A percentile compares a stretch with the other conserved stretches of the same genome.
Evolutionary conservation across 2,797 vertebrate genomes (phyloP).

Genomic region (Acestrorhynchus altus): DNA sequence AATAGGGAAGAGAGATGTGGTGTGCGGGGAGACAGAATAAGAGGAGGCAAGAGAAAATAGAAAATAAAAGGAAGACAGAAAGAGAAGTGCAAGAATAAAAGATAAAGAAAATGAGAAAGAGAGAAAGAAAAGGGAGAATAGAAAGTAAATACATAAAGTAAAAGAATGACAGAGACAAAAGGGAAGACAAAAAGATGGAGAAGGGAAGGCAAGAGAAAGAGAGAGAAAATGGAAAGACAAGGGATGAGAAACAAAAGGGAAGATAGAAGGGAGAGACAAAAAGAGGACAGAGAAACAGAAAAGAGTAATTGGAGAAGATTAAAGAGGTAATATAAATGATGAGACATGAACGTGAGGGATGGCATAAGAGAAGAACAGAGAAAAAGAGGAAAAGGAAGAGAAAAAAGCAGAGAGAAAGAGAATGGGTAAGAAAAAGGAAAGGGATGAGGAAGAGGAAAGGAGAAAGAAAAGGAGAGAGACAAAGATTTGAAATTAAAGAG

Average conservation of each 20-base stretch:
- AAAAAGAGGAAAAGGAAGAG: neutral
- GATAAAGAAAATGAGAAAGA: neutral
- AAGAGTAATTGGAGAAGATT: neutral
- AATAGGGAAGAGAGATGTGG: neutral
- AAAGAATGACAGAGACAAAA: conserved; percentile 64
- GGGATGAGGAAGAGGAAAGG: neutral
- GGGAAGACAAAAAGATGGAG: conserved; percentile 35
- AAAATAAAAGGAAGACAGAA: neutral
- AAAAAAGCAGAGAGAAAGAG: neutral
- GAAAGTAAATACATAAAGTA: neutral
- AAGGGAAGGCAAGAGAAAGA: no score
- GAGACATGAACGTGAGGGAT: neutral
- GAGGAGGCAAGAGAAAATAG: neutral
- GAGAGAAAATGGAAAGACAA: neutral
- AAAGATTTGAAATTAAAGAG: neutral
- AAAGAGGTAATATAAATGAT: no score
- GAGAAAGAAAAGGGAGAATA: neutral
- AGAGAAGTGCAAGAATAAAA: neutral
- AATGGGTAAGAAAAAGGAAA: no score
- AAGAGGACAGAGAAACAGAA: neutral
- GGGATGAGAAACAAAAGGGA: neutral
- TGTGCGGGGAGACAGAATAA: neutral
- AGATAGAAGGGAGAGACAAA: neutral
- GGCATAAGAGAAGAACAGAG: neutral
- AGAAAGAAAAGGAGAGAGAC: neutral